phyloP scores from a whole-genome alignment of 2,113 vertebrate species.

The Sinocyclocheilus grahami region DNA sequence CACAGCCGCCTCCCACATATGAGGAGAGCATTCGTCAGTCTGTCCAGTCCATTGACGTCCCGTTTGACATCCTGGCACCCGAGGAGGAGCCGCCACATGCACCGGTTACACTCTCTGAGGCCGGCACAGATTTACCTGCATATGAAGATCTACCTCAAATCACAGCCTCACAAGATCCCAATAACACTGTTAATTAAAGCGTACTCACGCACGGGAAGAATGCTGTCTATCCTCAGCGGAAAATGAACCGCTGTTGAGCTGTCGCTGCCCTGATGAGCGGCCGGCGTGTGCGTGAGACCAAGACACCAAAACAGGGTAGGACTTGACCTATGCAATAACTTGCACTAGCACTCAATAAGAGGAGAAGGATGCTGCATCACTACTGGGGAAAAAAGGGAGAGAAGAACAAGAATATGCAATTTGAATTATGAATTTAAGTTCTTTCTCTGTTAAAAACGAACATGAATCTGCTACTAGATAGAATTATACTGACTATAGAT shows the following conservation, averaged over 20 bases:
- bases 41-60: constrained; percentile 67
- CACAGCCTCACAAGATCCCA: constrained; percentile 24
- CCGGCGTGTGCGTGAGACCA: background rate
- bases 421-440: background rate
- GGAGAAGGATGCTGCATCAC: background rate
- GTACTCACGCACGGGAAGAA: background rate
- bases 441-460: background rate
- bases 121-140: constrained; percentile 25
- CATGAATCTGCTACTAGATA: background rate
- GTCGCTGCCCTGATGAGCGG: background rate
- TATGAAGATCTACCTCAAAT: constrained; percentile 39
- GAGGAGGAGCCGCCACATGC: constrained; percentile 17
- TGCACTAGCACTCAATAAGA: constrained; percentile 1
- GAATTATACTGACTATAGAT: background rate
- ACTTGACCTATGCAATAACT: constrained; percentile 4
- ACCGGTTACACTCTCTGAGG: constrained; percentile 14
- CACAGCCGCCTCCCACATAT: constrained; percentile 76
- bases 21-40: constrained; percentile 73
- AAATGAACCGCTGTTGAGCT: background rate
- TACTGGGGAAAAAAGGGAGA: background rate
- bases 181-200: constrained; percentile 4
- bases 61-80: constrained; percentile 57
- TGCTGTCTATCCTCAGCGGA: background rate
- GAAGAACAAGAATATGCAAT: background rate
- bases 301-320: background rate